Evolutionary conservation across 1,140 invertebrate species (phyloP), one percentile per base, ranked within the genome.

Genomic region (Bradysia coprophila): DNA sequence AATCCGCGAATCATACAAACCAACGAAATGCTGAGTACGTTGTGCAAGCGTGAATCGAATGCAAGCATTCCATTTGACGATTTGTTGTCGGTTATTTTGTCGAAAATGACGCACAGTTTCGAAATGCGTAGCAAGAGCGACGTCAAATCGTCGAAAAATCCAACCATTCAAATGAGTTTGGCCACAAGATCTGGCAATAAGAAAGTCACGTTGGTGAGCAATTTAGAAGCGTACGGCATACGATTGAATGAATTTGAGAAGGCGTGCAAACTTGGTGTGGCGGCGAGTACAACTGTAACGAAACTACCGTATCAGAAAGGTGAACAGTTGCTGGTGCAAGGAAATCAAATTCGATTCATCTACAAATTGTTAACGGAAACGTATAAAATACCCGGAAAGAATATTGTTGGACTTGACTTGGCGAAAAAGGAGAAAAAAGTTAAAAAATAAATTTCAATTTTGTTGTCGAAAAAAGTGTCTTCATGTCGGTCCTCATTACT

Each of bases 201-300:
- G 59, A 92, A 91, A 69, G 85, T 88, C 48, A 93, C 89, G 1
- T 58, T 93, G 28, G 72, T 94, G 0, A 82, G 85, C 46, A 92
- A 92, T 61, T 67, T 92, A 44, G 84, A 90, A 58, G 63, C 72
- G 19, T 93, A 76, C 64, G 86, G 87, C 13, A 84, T 93, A 45
- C 77, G 78, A 52, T 63, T 86, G 37, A 57, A 71, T 20, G 76
- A 80, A 48, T 80, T 93, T 61, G 80, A 81, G 9, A 81, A 81
- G 50, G 73, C 78, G 51, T 85, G 86, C 50, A 87, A 92, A 61
- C 69, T 75, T 45, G 79, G 74, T 11, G 84, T 86, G 24, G 86
- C 86, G 4, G 88, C 89, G 2, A 84, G 85, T 49, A 82, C 86
- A 41, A 81, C 77, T 31, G 76, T 91, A 20, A 79, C 73, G n/a